These are phyloP conservation scores for Oriolus oriolus DNA, from an alignment of 2,113 vertebrate species.

Conservation along the genomic window DNA sequence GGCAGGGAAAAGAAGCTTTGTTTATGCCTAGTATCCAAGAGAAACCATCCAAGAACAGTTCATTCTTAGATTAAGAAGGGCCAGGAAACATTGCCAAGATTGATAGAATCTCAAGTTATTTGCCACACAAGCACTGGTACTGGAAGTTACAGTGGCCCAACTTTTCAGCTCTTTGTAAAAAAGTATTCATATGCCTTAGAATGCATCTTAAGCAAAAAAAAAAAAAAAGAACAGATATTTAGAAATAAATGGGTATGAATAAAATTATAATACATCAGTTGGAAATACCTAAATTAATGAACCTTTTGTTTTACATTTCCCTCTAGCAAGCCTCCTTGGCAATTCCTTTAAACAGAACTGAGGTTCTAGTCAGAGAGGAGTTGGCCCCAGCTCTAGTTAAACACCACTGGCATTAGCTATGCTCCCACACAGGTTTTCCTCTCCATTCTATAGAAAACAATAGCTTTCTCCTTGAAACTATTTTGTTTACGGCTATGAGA, in stretches of 20 bases:
- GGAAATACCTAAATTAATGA: neutral
- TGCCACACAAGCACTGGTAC: neutral
- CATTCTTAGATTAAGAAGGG: neutral
- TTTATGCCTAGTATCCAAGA: neutral
- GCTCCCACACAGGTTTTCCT: neutral
- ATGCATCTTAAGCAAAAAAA: neutral
- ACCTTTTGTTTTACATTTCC: neutral
- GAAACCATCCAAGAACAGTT: constrained; percentile 5
- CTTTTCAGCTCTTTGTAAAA: neutral
- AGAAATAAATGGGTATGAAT: neutral
- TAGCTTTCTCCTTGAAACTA: neutral
- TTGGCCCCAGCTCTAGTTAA: neutral
- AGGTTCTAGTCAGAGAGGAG: neutral
- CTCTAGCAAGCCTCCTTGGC: neutral
- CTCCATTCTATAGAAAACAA: neutral
- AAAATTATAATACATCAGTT: neutral
- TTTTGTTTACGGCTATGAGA: neutral
- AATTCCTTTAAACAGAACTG: neutral
- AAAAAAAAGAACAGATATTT: neutral
- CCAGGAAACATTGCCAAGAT: neutral
- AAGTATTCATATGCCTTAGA: neutral
- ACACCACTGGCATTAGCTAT: neutral
- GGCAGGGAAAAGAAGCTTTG: neutral
- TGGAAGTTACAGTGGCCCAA: neutral
- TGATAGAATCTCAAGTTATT: neutral